phyloP scores from a whole-genome alignment of 2,888 invertebrate species.

The Lagria hirta region DNA sequence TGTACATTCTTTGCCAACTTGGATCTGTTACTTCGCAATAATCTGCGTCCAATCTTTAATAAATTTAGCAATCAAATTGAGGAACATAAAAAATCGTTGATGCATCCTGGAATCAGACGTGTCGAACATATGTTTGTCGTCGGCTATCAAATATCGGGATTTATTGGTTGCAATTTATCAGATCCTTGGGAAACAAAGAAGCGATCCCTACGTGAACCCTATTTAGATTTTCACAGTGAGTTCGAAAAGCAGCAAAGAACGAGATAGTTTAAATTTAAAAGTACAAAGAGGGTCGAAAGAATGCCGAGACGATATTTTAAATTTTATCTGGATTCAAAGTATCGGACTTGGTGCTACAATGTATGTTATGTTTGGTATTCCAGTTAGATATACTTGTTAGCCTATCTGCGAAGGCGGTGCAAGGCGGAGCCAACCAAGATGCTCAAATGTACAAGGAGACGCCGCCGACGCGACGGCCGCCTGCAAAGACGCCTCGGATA shows the following conservation, averaged over 20 bases:
- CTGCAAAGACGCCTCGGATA: conserved; percentile 35
- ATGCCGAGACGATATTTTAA: conserved; percentile 52
- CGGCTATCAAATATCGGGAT: conserved; percentile 17
- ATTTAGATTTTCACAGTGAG: conserved; percentile 46
- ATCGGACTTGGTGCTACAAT: conserved; percentile 37
- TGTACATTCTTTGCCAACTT: no score
- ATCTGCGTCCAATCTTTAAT: no score
- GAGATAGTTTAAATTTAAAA: conserved; percentile 45
- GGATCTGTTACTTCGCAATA: no score
- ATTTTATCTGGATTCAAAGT: conserved; percentile 49
- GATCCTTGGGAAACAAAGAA: conserved; percentile 45
- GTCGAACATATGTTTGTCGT: conserved; percentile 10
- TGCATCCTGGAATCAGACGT: neutral
- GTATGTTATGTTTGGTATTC: conserved; percentile 32
- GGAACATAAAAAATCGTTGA: no score
- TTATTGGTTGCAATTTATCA: conserved; percentile 37
- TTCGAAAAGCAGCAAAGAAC: conserved; percentile 37
- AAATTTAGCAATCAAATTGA: neutral
- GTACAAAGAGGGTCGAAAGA: conserved; percentile 41
- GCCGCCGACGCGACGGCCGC: conserved; percentile 38
- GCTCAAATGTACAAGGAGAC: conserved; percentile 40
- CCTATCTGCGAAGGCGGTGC: conserved; percentile 50
- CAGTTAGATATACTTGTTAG: conserved; percentile 45
- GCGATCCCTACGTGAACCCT: conserved; percentile 38
- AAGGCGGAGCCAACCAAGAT: conserved; percentile 51